These are phyloP conservation scores for Terrapene triunguis DNA, from an alignment of 2,113 vertebrate species.

Conservation along the genomic window DNA sequence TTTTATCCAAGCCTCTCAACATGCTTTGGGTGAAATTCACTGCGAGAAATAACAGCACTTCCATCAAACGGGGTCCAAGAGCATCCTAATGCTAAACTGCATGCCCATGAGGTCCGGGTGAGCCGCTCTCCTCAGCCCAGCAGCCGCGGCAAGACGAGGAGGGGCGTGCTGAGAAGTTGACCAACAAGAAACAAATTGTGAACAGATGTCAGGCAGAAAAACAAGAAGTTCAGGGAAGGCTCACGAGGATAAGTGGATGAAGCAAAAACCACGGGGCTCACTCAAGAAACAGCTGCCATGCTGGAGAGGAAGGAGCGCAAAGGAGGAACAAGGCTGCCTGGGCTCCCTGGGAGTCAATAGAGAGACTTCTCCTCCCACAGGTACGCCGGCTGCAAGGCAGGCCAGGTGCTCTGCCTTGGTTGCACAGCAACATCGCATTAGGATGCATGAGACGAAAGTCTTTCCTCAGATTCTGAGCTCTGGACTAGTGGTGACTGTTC, in stretches of 20 bases:
- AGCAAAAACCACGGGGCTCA: accelerated
- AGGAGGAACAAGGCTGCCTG: background rate
- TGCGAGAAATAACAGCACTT: accelerated
- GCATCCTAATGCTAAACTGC: background rate
- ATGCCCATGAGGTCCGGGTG: accelerated
- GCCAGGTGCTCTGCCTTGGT: background rate
- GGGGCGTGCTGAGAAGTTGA: background rate
- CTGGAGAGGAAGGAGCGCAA: background rate
- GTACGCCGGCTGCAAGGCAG: accelerated
- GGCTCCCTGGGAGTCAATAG: background rate
- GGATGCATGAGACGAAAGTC: conserved; percentile 7
- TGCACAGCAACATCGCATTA: background rate
- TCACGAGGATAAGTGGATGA: background rate
- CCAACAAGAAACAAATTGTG: background rate
- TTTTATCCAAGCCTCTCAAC: too few species aligned
- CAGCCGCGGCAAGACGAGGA: accelerated
- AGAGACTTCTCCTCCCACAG: background rate
- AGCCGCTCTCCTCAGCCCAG: background rate
- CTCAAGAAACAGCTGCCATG: background rate
- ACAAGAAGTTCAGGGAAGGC: background rate
- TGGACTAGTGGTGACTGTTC: background rate
- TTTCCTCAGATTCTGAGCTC: accelerated
- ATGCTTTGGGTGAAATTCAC: too few species aligned
- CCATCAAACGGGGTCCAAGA: accelerated
- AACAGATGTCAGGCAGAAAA: conserved; percentile 33